A percentile compares a stretch with the other conserved stretches of the same genome.
These are phyloP conservation scores for Hirtodrosophila confusa DNA, from an alignment of 2,888 invertebrate species.

Conservation along the genomic window DNA sequence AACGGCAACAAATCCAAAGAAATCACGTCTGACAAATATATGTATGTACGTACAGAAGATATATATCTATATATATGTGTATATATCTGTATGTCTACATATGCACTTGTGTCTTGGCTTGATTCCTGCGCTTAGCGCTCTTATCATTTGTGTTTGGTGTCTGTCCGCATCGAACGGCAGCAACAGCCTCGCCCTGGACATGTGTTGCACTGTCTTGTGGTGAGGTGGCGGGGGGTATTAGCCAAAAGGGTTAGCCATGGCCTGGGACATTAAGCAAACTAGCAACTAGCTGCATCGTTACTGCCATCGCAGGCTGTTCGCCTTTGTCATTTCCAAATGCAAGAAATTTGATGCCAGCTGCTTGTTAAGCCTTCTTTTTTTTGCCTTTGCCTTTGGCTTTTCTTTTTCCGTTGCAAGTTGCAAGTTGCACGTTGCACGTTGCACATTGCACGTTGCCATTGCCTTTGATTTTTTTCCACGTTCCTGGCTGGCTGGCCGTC, in stretches of 20 bases:
- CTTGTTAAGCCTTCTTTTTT: constrained; percentile 59
- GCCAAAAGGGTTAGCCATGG: constrained; percentile 46
- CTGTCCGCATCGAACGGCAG: constrained; percentile 34
- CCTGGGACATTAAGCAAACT: constrained; percentile 53
- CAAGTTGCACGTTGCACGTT: constrained; percentile 21
- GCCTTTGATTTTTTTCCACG: neutral
- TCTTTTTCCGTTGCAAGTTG: constrained; percentile 20
- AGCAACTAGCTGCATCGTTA: constrained; percentile 31
- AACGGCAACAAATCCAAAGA: constrained; percentile 52
- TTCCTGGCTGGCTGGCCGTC: constrained; percentile 3
- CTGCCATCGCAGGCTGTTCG: constrained; percentile 11
- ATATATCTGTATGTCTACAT: constrained; percentile 18
- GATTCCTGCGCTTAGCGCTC: constrained; percentile 60
- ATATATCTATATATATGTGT: constrained; percentile 10
- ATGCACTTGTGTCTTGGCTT: constrained; percentile 46
- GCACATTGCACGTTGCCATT: constrained; percentile 23
- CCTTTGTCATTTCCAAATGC: constrained; percentile 73
- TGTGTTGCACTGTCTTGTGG: constrained; percentile 36
- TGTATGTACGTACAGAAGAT: constrained; percentile 20
- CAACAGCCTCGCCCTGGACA: constrained; percentile 38
- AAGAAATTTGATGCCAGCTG: constrained; percentile 77
- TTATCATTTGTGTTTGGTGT: constrained; percentile 56
- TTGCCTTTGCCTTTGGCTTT: constrained; percentile 39
- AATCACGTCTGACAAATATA: constrained; percentile 71
- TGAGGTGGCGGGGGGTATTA: neutral